Conservation (phyloP, 1,140 invertebrate species). For the Drosophila lacertosa region DNA sequence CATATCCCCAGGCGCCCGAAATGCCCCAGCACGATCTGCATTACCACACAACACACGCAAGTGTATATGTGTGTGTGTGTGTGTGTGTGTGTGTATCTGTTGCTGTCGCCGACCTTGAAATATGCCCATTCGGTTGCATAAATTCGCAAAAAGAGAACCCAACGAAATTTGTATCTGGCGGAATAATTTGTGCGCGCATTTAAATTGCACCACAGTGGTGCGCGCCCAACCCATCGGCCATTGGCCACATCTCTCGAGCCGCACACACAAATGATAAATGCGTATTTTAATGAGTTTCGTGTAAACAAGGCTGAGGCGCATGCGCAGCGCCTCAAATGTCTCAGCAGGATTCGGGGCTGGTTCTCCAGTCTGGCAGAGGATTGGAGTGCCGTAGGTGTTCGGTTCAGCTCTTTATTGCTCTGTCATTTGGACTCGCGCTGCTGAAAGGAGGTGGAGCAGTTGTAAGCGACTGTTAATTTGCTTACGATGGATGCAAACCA, state of each 20-base stretch:
- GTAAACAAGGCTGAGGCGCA: conserved; percentile 74
- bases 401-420: conserved; percentile 34
- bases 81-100: not conserved
- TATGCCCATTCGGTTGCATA: conserved; percentile 70
- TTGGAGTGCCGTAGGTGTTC: conserved; percentile 74
- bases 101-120: conserved; percentile 71
- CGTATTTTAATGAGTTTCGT: conserved; percentile 82
- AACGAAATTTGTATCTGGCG: conserved; percentile 39
- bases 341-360: conserved; percentile 46
- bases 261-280: conserved; percentile 70
- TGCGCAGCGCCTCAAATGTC: conserved; percentile 56
- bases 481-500: conserved; percentile 19
- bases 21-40: conserved; percentile 19
- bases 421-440: conserved; percentile 56
- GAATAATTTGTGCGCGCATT: conserved; percentile 65
- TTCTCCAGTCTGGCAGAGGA: conserved; percentile 35
- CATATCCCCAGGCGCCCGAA: conserved; percentile 43
- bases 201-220: conserved; percentile 65
- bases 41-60: not conserved
- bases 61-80: not conserved
- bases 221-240: conserved; percentile 1
- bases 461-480: conserved; percentile 81
- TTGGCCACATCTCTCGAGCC: no score
- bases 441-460: conserved; percentile 74
- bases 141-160: conserved; percentile 43